These are phyloP conservation scores for Tipula helvola DNA, from an alignment of 2,888 invertebrate species.

Conservation along the genomic window DNA sequence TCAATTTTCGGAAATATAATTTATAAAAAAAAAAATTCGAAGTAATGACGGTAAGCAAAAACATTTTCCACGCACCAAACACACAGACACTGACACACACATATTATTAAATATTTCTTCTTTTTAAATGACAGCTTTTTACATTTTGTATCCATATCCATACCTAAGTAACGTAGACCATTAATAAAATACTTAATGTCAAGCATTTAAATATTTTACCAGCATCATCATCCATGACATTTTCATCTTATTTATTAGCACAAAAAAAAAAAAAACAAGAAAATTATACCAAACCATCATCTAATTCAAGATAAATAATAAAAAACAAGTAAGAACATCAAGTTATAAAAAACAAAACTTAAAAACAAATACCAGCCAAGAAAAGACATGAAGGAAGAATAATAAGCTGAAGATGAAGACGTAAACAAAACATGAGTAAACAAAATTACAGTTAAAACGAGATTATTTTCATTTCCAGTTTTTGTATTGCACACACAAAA, in stretches of 20 bases:
- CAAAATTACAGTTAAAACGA: not conserved
- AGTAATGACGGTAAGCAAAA: not conserved
- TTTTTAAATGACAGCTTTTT: too few species aligned
- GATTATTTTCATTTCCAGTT: not conserved
- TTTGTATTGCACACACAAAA: not conserved
- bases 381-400: not conserved
- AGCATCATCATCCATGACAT: not conserved
- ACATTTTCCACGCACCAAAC: not conserved
- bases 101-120: not conserved
- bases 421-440: not conserved
- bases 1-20: not conserved
- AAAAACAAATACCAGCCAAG: not conserved
- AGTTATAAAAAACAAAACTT: not conserved
- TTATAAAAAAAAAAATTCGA: not conserved
- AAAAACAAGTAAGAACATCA: not conserved
- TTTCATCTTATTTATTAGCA: not conserved
- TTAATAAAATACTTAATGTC: not conserved
- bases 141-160: too few species aligned
- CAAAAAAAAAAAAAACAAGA: not conserved
- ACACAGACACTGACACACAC: not conserved
- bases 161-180: not conserved
- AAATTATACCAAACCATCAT: not conserved
- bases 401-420: not conserved
- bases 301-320: not conserved
- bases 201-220: not conserved